phyloP scores from a whole-genome alignment of 2,888 invertebrate species.

The Sycophila texana region DNA sequence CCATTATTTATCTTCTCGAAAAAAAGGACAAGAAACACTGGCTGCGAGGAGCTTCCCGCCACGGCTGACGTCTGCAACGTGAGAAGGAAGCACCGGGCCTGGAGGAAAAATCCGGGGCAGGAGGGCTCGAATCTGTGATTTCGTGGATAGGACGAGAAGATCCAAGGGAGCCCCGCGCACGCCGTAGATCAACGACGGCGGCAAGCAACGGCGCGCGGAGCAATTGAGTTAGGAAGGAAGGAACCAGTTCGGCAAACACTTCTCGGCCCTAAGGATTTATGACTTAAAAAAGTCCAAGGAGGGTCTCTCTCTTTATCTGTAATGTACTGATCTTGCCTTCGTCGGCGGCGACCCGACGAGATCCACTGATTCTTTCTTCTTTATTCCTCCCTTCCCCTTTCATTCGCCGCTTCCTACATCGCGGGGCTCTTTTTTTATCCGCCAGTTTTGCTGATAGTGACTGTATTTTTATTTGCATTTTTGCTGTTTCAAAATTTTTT shows the following conservation, averaged over 20 bases:
- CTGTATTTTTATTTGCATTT: not conserved
- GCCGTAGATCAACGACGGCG: slow-evolving; percentile 72
- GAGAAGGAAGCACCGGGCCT: not conserved
- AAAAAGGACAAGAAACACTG: not conserved
- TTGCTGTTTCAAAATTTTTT: not conserved
- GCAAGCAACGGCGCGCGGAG: slow-evolving; percentile 58
- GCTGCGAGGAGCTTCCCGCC: not conserved
- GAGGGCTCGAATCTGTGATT: slow-evolving; percentile 66
- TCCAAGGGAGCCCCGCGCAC: slow-evolving; percentile 56
- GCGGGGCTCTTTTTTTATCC: slow-evolving; percentile 5
- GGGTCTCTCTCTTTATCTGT: slow-evolving; percentile 71
- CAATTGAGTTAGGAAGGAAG: slow-evolving; percentile 76
- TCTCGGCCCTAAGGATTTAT: slow-evolving; percentile 71
- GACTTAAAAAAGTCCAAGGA: slow-evolving; percentile 73
- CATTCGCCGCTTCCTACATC: slow-evolving; percentile 16
- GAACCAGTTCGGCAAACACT: slow-evolving; percentile 76
- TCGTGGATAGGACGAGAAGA: slow-evolving; percentile 55
- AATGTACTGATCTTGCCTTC: slow-evolving; percentile 75
- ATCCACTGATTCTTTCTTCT: slow-evolving; percentile 50
- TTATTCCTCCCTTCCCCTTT: slow-evolving; percentile 35
- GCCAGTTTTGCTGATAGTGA: not conserved
- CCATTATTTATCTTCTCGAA: slow-evolving; percentile 9
- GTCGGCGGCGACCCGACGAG: slow-evolving; percentile 62
- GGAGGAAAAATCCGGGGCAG: slow-evolving; percentile 68
- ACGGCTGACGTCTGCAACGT: too few species aligned